Evolutionary conservation across 2,888 invertebrate species (phyloP).

Genomic region (Xestia rhomboidea): DNA sequence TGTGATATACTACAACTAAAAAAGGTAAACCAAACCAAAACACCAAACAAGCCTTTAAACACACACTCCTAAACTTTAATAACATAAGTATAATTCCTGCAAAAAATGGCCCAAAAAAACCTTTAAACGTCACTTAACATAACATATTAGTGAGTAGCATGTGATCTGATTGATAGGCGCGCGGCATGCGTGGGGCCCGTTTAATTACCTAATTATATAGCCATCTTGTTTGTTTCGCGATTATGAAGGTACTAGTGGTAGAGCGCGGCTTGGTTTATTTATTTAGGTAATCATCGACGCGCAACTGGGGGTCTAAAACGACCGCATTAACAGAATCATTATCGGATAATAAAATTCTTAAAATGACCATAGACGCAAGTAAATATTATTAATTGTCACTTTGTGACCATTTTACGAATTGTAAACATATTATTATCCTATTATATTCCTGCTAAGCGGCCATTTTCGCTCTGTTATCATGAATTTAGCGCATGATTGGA

Average conservation of each 20-base stretch:
- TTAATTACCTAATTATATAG: slow-evolving; percentile 49
- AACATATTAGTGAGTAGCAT: slow-evolving; percentile 44
- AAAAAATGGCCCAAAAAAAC: slow-evolving; percentile 20
- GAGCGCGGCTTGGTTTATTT: background rate
- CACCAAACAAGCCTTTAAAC: background rate
- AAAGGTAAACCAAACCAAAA: too few relatives aligned
- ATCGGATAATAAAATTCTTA: too few relatives aligned
- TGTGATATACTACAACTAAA: too few relatives aligned
- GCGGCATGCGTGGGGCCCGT: slow-evolving; percentile 25
- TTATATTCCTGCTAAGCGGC: too few relatives aligned
- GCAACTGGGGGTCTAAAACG: background rate
- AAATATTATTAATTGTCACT: too few relatives aligned
- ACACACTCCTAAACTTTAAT: background rate
- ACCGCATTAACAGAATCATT: too few relatives aligned
- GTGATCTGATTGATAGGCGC: slow-evolving; percentile 51
- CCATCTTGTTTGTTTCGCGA: slow-evolving; percentile 51
- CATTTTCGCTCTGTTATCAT: too few relatives aligned
- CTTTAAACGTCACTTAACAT: slow-evolving; percentile 42
- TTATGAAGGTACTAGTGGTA: background rate
- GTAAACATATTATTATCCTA: too few relatives aligned
- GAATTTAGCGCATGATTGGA: too few relatives aligned
- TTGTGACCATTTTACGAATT: too few relatives aligned
- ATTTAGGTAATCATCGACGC: background rate
- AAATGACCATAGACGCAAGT: too few relatives aligned
- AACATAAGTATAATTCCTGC: background rate